Conservation (phyloP, 2,113 vertebrate species). For the Leucopternis melanops region DNA sequence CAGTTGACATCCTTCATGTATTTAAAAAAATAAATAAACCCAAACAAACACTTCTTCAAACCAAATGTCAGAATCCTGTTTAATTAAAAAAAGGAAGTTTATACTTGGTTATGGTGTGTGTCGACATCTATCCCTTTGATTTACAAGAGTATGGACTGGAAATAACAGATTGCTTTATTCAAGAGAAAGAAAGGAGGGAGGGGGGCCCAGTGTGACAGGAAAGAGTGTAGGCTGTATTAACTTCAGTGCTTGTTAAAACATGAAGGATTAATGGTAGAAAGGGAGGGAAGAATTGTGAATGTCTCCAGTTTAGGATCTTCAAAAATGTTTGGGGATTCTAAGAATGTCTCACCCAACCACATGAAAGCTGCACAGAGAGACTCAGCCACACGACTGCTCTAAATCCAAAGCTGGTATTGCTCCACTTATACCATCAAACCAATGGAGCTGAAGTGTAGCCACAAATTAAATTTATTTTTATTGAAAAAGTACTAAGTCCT, state of each 20-base stretch:
- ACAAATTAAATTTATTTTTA: slow-evolving; percentile 79
- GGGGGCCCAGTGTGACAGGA: slow-evolving; percentile 61
- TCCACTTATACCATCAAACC: slow-evolving; percentile 71
- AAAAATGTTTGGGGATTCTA: slow-evolving; percentile 75
- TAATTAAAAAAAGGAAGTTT: slow-evolving; percentile 72
- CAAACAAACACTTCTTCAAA: slow-evolving; percentile 54
- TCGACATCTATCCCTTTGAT: slow-evolving; percentile 65
- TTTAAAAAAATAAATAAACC: slow-evolving; percentile 24
- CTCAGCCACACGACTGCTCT: slow-evolving; percentile 72
- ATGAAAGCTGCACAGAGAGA: slow-evolving; percentile 70
- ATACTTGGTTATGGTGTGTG: slow-evolving; percentile 53
- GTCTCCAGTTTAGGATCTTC: slow-evolving; percentile 77
- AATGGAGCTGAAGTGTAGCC: slow-evolving; percentile 70
- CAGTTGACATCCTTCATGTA: slow-evolving; percentile 26
- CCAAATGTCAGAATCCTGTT: slow-evolving; percentile 61
- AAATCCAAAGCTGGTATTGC: slow-evolving; percentile 68
- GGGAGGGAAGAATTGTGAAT: slow-evolving; percentile 69
- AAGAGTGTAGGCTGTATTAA: slow-evolving; percentile 69
- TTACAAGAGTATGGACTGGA: slow-evolving; percentile 52
- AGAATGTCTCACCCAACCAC: slow-evolving; percentile 74
- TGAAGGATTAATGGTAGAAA: slow-evolving; percentile 73
- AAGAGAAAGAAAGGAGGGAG: slow-evolving; percentile 50
- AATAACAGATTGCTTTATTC: slow-evolving; percentile 68
- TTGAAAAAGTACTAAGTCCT: slow-evolving; percentile 74
- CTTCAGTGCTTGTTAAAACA: slow-evolving; percentile 74